phyloP scores from a whole-genome alignment of 35 echinoderm and acorn worm genomes.

The Hemicentrotus pulcherrimus region DNA sequence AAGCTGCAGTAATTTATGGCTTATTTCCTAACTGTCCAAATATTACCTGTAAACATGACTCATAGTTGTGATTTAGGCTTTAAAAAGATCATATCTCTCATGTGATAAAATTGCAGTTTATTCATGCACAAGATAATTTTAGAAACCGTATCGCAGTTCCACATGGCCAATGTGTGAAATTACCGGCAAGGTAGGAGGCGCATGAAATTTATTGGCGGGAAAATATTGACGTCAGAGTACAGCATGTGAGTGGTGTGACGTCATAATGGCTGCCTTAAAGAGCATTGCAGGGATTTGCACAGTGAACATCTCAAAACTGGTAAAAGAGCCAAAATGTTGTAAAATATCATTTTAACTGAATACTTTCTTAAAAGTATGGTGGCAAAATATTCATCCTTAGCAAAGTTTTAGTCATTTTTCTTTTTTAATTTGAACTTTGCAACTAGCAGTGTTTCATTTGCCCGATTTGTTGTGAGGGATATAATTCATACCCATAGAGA shows the following conservation, averaged over 20 bases:
- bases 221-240: not conserved
- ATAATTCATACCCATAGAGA: too few species aligned
- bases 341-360: too few species aligned
- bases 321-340: too few species aligned
- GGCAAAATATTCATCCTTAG: too few species aligned
- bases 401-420: too few species aligned
- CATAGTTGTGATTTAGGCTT: not conserved
- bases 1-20: not conserved
- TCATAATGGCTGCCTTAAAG: not conserved
- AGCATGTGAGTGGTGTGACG: not conserved
- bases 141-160: not conserved
- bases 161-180: not conserved
- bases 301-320: too few species aligned
- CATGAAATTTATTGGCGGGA: not conserved
- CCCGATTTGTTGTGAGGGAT: too few species aligned
- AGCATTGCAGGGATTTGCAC: too few species aligned
- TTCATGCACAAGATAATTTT: not conserved
- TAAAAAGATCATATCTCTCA: not conserved
- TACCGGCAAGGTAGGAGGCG: not conserved
- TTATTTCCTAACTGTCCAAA: conserved; percentile 10
- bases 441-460: too few species aligned
- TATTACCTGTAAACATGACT: not conserved
- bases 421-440: too few species aligned
- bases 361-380: too few species aligned
- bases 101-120: not conserved